Base-by-base conservation (phyloP, 2,888 invertebrate genomes). In the Eupeodes luniger region DNA sequence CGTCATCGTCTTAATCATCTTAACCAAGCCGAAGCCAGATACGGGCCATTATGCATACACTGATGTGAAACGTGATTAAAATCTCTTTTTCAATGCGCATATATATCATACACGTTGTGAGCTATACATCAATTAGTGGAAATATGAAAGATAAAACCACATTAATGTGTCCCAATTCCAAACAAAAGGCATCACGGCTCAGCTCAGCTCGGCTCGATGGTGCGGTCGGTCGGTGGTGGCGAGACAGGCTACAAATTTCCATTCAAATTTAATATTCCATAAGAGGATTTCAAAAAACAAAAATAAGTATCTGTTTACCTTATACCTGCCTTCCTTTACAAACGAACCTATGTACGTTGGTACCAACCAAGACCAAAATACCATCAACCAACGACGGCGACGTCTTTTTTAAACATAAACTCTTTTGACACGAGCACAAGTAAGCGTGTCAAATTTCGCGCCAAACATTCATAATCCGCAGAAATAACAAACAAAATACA, bases 371-470 rank as follows among this genome's bases (percentile, higher is more conserved):
- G 49, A 49, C 69, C 1, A 64, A 80, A 11, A 51, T 49, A 69
- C 6, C 27, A 27, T 14, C 57, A 27, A 14, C 14, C 34, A 57
- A 47, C 7, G 49, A 27, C 11, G 6, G 49, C 64, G 12, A 59
- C 14, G 59, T 59, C 34, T 69, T 66, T 34, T 64, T 64, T 16
- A 59, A 72, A n/a, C 19, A 72, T 75, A 83, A 87, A 84, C 72
- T 67, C 84, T 80, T 84, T 74, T 44, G 76, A 87, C 87, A 84
- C 80, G 84, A 75, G 69, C 72, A 81, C 87, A 87, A 87, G 76
- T 72, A 77, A 87, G 80, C 87, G 87, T 87, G 87, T 87, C 87
- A 69, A 80, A 84, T 87, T 87, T 84, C 84, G 14, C 83, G 84
- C 87, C 67, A 84, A 80, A 72, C 84, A 87, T 49, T 77, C 77